These are phyloP conservation scores for Agriopis leucophaearia DNA, from an alignment of 2,888 invertebrate species.

Conservation along the genomic window DNA sequence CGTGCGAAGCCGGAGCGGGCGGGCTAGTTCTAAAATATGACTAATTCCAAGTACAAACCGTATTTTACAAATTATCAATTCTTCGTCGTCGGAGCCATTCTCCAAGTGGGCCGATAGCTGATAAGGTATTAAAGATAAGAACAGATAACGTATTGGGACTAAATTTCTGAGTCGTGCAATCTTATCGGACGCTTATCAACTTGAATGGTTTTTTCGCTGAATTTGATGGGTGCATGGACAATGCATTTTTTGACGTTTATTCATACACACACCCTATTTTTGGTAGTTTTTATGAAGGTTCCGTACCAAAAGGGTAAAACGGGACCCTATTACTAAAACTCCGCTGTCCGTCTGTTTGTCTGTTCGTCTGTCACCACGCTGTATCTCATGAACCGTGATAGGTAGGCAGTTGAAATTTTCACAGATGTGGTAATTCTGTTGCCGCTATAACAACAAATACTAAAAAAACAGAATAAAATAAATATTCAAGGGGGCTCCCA, in stretches of 20 bases:
- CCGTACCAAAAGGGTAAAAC: too few relatives aligned
- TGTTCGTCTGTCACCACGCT: too few relatives aligned
- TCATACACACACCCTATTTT: neutral
- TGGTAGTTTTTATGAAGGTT: too few relatives aligned
- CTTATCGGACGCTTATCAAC: neutral
- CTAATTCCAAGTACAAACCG: neutral
- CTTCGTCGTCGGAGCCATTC: neutral
- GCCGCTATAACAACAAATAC: too few relatives aligned
- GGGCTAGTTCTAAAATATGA: neutral
- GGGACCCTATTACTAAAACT: too few relatives aligned
- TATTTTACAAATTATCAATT: neutral
- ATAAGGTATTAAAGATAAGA: neutral
- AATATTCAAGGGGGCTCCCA: too few relatives aligned
- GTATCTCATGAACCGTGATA: too few relatives aligned
- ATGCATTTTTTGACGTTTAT: neutral
- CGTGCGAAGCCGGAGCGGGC: too few relatives aligned
- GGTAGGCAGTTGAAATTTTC: too few relatives aligned
- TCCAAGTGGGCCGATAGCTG: slow-evolving; percentile 3
- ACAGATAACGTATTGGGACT: neutral
- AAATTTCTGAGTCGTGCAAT: slow-evolving; percentile 1
- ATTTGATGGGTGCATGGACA: neutral
- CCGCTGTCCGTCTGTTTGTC: too few relatives aligned
- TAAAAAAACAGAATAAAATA: too few relatives aligned
- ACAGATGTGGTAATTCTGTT: too few relatives aligned
- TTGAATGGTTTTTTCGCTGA: slow-evolving; percentile 7